These are phyloP conservation scores for Micrasema minimum DNA, from an alignment of 1,140 invertebrate genomes.

Conservation along the genomic window DNA sequence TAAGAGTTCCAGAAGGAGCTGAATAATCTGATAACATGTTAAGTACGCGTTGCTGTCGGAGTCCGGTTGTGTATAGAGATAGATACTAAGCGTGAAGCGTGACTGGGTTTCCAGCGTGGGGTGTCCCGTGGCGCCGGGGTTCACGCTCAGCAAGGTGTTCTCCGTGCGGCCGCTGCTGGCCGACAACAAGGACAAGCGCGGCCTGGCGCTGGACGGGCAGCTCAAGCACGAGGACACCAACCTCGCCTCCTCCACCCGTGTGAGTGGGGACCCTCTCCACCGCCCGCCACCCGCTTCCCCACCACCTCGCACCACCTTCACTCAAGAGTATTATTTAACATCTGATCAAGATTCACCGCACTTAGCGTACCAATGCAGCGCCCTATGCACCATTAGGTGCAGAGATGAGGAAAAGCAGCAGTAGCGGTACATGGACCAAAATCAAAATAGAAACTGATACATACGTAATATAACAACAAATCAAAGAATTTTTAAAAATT, in stretches of 20 bases:
- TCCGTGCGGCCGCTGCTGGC: conserved; percentile 92
- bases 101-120: conserved; percentile 76
- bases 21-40: neutral
- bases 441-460: no score
- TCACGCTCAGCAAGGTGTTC: conserved; percentile 98
- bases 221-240: conserved; percentile 99
- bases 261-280: conserved; percentile 67
- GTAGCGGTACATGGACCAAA: no score
- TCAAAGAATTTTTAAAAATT: no score
- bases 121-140: conserved; percentile 96
- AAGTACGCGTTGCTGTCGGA: neutral
- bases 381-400: no score
- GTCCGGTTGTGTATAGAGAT: neutral
- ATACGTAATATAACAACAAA: no score
- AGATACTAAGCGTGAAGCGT: neutral
- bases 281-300: conserved; percentile 3
- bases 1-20: no score
- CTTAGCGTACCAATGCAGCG: no score
- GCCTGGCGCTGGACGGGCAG: conserved; percentile 97
- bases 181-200: conserved; percentile 99
- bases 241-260: conserved; percentile 94
- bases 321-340: no score
- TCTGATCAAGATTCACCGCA: no score
- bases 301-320: neutral
- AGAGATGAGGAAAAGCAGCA: no score